Evolutionary conservation across 2,797 vertebrate species (phyloP).

Genomic region (Enteromius anoplus): DNA sequence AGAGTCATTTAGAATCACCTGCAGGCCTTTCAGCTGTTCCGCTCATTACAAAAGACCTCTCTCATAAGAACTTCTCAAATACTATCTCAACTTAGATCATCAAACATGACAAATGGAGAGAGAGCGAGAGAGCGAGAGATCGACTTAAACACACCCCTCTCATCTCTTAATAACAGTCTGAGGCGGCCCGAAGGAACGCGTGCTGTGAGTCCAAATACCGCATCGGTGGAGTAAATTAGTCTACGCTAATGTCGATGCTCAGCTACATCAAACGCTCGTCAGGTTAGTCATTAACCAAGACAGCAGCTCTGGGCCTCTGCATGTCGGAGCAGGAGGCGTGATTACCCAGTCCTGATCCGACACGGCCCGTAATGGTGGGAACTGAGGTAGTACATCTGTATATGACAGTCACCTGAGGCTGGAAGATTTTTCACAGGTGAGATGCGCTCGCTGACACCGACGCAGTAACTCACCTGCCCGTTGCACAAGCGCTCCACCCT

Average conservation of each 20-base stretch:
- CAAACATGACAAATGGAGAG: conserved; percentile 50
- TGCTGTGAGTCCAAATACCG: conserved; percentile 65
- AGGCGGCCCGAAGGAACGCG: conserved; percentile 66
- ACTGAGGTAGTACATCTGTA: conserved; percentile 77
- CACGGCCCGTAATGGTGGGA: conserved; percentile 75
- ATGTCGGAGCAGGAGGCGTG: conserved; percentile 78
- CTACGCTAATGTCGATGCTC: conserved; percentile 77
- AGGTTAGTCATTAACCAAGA: conserved; percentile 71
- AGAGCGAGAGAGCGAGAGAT: conserved; percentile 24
- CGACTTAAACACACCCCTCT: conserved; percentile 48
- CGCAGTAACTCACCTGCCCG: conserved; percentile 71
- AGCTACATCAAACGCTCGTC: conserved; percentile 73
- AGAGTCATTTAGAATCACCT: conserved; percentile 41
- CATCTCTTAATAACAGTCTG: conserved; percentile 66
- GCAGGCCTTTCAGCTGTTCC: conserved; percentile 40
- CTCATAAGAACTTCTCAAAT: conserved; percentile 46
- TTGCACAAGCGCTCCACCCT: conserved; percentile 75
- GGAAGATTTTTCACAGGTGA: conserved; percentile 80
- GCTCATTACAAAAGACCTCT: conserved; percentile 49
- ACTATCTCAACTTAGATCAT: conserved; percentile 45
- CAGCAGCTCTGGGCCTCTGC: conserved; percentile 68
- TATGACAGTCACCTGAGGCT: conserved; percentile 71
- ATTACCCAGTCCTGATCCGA: conserved; percentile 74
- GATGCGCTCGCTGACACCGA: conserved; percentile 58
- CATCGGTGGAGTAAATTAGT: conserved; percentile 77